Evolutionary conservation across 2,888 invertebrate species (phyloP).

Genomic region (Pseudoips prasinana): DNA sequence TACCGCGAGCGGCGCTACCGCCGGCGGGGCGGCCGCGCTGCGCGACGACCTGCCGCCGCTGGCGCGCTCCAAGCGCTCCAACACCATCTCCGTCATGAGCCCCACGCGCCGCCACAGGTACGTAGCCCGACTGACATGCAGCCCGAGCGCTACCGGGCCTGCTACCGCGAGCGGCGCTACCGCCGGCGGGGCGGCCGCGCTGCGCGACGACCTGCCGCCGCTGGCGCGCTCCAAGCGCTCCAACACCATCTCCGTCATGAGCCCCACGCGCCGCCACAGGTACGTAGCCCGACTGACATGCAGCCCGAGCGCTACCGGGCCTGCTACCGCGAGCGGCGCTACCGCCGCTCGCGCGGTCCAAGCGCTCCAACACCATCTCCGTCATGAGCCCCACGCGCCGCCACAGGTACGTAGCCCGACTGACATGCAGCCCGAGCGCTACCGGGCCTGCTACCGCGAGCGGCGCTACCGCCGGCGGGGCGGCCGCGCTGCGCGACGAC

Average conservation of each 20-base stretch:
- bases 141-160: too few species aligned
- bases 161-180: too few species aligned
- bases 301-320: too few species aligned
- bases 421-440: too few species aligned
- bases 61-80: constrained; percentile 81
- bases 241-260: constrained; percentile 95
- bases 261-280: constrained; percentile 80
- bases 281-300: constrained; percentile 66
- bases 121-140: constrained; percentile 62
- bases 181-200: constrained; percentile 27
- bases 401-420: constrained; percentile 59
- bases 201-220: constrained; percentile 5
- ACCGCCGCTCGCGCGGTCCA: constrained; percentile 53
- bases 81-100: constrained; percentile 94
- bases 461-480: too few species aligned
- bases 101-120: constrained; percentile 79
- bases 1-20: too few species aligned
- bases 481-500: constrained; percentile 20
- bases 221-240: constrained; percentile 77
- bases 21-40: constrained; percentile 44
- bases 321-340: constrained; percentile 2
- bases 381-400: constrained; percentile 89
- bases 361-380: constrained; percentile 90
- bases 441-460: too few species aligned
- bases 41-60: constrained; percentile 23